Conservation (phyloP, 2,113 vertebrate species). For the Lynx canadensis region DNA sequence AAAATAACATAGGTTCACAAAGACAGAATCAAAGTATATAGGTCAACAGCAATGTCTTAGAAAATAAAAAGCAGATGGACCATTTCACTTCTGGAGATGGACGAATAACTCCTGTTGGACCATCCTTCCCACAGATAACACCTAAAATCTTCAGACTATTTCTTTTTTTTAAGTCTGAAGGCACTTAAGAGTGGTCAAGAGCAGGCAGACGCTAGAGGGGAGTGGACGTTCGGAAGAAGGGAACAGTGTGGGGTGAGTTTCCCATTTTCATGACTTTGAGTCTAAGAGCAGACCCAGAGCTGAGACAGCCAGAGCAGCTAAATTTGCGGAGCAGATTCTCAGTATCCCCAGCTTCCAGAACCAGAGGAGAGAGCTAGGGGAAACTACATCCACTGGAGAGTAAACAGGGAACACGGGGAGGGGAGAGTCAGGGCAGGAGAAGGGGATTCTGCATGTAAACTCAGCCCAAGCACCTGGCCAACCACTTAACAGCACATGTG, state of each 20-base stretch:
- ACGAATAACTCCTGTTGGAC: neutral
- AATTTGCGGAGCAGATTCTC: neutral
- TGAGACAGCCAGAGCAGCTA: neutral
- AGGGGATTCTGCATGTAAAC: neutral
- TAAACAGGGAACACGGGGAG: neutral
- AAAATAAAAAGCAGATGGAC: neutral
- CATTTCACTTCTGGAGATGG: neutral
- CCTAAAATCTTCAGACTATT: neutral
- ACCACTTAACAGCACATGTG: rapidly evolving
- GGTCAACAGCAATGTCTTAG: neutral
- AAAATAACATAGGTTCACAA: neutral
- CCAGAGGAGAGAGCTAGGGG: neutral
- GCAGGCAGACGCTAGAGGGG: rapidly evolving
- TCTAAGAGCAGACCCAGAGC: neutral
- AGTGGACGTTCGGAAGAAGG: neutral
- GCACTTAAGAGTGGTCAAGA: too few relatives aligned
- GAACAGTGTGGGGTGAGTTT: too few relatives aligned
- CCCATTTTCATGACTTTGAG: neutral
- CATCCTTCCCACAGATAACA: neutral
- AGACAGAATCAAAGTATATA: neutral
- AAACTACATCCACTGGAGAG: neutral
- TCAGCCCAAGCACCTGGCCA: neutral
- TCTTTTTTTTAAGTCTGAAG: neutral
- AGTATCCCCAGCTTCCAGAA: neutral
- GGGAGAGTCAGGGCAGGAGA: neutral